phyloP scores from a whole-genome alignment of 2,797 vertebrate genomes.

The Apodemus agrarius region DNA sequence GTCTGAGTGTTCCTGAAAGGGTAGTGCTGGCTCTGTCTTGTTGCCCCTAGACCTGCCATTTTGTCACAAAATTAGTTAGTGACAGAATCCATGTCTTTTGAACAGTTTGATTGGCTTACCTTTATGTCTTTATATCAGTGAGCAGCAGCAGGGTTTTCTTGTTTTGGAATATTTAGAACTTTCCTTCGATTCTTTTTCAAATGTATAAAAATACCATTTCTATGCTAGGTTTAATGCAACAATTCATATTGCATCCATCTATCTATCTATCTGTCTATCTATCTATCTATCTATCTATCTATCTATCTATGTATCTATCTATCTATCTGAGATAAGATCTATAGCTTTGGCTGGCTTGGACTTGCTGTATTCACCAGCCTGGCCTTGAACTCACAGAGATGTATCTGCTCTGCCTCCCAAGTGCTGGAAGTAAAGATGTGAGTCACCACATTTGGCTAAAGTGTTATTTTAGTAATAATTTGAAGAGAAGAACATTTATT shows the following conservation, averaged over 20 bases:
- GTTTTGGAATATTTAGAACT: constrained; percentile 39
- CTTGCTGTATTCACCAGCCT: neutral
- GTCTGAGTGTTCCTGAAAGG: neutral
- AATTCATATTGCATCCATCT: neutral
- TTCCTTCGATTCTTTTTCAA: neutral
- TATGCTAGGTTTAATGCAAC: neutral
- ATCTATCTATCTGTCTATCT: neutral
- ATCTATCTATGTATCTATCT: too few relatives aligned
- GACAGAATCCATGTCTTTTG: constrained; percentile 31
- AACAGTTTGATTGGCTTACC: constrained; percentile 24
- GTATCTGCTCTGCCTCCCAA: neutral
- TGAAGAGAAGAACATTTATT: constrained; percentile 16
- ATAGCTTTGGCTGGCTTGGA: neutral
- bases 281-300: neutral
- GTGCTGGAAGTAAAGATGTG: neutral
- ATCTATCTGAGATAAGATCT: neutral
- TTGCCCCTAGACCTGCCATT: neutral
- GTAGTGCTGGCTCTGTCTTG: neutral
- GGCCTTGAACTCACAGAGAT: neutral
- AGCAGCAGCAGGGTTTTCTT: constrained; percentile 23
- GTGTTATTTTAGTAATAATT: neutral
- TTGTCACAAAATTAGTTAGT: constrained; percentile 37
- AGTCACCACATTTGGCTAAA: neutral
- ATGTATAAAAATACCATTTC: constrained; percentile 38
- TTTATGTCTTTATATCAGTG: constrained; percentile 31